phyloP scores from a whole-genome alignment of 2,797 vertebrate species.

The Hapalemur alaotrensis region DNA sequence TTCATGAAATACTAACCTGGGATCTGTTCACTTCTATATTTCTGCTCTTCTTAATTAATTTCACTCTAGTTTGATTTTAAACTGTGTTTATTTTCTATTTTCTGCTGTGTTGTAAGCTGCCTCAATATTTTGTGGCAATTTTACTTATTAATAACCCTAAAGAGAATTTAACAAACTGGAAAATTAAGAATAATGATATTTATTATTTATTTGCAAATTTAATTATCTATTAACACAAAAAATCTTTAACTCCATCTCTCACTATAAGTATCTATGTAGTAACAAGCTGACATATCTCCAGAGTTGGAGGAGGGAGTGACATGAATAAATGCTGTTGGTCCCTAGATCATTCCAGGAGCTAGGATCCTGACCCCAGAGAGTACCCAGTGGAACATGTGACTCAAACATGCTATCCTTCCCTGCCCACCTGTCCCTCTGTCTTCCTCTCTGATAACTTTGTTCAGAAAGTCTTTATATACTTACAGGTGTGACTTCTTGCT shows the following conservation, averaged over 20 bases:
- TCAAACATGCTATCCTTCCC: background rate
- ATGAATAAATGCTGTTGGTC: background rate
- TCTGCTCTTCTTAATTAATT: background rate
- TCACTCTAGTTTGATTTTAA: background rate
- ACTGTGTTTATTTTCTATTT: background rate
- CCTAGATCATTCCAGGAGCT: background rate
- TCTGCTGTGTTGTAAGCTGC: background rate
- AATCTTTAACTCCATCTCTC: background rate
- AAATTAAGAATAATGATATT: conserved; percentile 20
- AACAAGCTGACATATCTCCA: background rate
- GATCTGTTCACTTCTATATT: background rate
- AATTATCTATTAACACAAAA: background rate
- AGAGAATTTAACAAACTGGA: conserved; percentile 32
- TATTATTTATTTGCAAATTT: background rate
- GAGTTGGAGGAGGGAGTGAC: background rate
- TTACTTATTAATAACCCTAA: conserved; percentile 41
- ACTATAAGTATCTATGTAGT: background rate
- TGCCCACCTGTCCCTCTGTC: background rate
- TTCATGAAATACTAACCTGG: background rate
- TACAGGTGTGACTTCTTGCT: background rate
- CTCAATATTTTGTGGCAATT: conserved; percentile 27
- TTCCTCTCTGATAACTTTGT: background rate
- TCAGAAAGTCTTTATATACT: background rate
- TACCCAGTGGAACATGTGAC: background rate
- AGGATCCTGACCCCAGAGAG: background rate